A percentile compares a stretch with the other conserved stretches of the same genome.
phyloP scores from a whole-genome alignment of 2,113 vertebrate species.

The Acinonyx jubatus region DNA sequence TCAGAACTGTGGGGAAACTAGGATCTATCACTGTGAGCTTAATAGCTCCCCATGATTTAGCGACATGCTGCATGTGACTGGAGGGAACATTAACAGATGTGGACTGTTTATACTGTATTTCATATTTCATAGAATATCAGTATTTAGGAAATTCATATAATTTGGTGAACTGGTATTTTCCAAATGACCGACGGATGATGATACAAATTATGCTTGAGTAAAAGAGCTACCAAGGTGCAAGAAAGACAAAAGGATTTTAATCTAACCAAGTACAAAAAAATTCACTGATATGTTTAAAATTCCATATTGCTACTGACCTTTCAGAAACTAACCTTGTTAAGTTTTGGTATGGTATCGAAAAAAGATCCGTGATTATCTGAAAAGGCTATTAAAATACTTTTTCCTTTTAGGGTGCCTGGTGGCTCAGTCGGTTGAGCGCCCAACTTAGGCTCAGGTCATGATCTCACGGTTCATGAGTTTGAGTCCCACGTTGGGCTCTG shows the following conservation, averaged over 20 bases:
- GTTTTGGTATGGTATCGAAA: not conserved
- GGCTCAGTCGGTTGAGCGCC: no score
- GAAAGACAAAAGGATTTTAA: not conserved
- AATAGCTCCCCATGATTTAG: not conserved
- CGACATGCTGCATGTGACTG: not conserved
- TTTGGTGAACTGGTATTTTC: not conserved
- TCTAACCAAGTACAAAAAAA: not conserved
- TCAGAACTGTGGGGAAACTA: not conserved
- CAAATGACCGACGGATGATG: not conserved
- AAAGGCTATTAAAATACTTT: slow-evolving; percentile 27
- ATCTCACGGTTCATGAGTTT: no score
- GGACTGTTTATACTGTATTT: not conserved
- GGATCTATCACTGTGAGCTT: not conserved
- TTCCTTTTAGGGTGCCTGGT: not conserved
- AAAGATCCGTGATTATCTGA: not conserved
- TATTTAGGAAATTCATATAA: not conserved
- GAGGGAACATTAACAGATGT: not conserved
- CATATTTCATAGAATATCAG: not conserved
- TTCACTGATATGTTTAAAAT: slow-evolving; percentile 11
- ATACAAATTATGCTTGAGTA: not conserved
- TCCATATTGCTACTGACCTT: not conserved
- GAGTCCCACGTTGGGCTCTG: no score
- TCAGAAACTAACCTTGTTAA: not conserved
- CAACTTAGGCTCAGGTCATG: no score
- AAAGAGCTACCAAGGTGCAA: not conserved